These are phyloP conservation scores for Dasypogon diadema DNA, from an alignment of 2,888 invertebrate species.

Conservation along the genomic window DNA sequence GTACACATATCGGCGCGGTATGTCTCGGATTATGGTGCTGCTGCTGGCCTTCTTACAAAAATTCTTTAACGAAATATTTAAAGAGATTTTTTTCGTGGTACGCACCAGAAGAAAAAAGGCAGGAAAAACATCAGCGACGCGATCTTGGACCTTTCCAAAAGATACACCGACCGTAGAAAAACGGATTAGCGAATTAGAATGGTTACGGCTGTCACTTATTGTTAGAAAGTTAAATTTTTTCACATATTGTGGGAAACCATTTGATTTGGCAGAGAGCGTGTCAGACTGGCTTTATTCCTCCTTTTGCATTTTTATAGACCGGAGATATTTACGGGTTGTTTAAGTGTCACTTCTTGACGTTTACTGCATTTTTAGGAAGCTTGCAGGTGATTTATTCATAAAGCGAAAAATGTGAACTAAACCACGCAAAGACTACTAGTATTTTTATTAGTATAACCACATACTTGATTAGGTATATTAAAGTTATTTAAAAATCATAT, in stretches of 20 bases:
- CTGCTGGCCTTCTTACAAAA: conserved; percentile 40
- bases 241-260: background rate
- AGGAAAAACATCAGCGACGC: conserved; percentile 17
- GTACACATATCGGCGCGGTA: conserved; percentile 27
- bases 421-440: too few relatives aligned
- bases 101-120: conserved; percentile 1
- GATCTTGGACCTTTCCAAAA: conserved; percentile 17
- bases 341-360: conserved; percentile 16
- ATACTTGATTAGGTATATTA: too few relatives aligned
- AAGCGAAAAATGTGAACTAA: too few relatives aligned
- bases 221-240: conserved; percentile 32
- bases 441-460: too few relatives aligned
- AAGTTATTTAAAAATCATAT: too few relatives aligned
- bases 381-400: too few relatives aligned
- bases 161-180: background rate
- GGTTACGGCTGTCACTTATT: conserved; percentile 53
- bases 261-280: background rate
- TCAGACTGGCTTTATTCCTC: background rate
- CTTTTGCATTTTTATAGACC: background rate
- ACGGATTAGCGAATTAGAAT: conserved; percentile 54
- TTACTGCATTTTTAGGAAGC: conserved; percentile 14
- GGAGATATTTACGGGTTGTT: background rate
- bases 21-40: conserved; percentile 33
- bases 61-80: conserved; percentile 50
- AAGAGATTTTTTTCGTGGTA: conserved; percentile 27